Evolutionary conservation across 2,888 invertebrate genomes (phyloP).

Genomic region (Drosophila atripex): DNA sequence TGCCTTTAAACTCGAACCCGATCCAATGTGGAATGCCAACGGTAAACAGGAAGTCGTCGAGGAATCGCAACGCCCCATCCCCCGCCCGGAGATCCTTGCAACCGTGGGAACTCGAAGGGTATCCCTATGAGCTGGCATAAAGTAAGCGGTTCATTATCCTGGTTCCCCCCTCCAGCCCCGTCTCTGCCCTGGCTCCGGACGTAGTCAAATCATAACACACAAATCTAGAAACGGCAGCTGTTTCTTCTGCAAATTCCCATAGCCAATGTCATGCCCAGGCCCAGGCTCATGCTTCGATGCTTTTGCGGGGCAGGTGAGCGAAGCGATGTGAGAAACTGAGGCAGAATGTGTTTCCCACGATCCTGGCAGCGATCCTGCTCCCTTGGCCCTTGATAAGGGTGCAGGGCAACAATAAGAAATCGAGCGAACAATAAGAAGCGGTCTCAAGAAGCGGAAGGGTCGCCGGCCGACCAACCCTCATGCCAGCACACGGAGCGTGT

Average conservation of each 20-base stretch:
- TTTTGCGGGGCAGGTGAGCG: slow-evolving; percentile 82
- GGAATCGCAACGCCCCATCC: slow-evolving; percentile 56
- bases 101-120: slow-evolving; percentile 65
- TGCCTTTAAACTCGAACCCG: slow-evolving; percentile 25
- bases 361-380: slow-evolving; percentile 75
- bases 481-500: slow-evolving; percentile 58
- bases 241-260: slow-evolving; percentile 74
- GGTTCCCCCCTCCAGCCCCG: slow-evolving; percentile 22
- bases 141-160: slow-evolving; percentile 73
- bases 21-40: slow-evolving; percentile 59
- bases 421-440: slow-evolving; percentile 69
- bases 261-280: slow-evolving; percentile 26
- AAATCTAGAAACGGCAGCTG: slow-evolving; percentile 77
- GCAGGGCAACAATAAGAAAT: slow-evolving; percentile 69
- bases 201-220: slow-evolving; percentile 75
- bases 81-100: slow-evolving; percentile 27
- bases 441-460: slow-evolving; percentile 66
- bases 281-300: slow-evolving; percentile 52
- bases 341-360: slow-evolving; percentile 83
- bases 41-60: slow-evolving; percentile 67
- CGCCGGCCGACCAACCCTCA: slow-evolving; percentile 62
- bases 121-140: slow-evolving; percentile 62
- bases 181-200: neutral
- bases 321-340: slow-evolving; percentile 83
- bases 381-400: slow-evolving; percentile 72